These are phyloP conservation scores for Anabacerthia variegaticeps DNA, from an alignment of 2,797 vertebrate genomes.

Conservation along the genomic window DNA sequence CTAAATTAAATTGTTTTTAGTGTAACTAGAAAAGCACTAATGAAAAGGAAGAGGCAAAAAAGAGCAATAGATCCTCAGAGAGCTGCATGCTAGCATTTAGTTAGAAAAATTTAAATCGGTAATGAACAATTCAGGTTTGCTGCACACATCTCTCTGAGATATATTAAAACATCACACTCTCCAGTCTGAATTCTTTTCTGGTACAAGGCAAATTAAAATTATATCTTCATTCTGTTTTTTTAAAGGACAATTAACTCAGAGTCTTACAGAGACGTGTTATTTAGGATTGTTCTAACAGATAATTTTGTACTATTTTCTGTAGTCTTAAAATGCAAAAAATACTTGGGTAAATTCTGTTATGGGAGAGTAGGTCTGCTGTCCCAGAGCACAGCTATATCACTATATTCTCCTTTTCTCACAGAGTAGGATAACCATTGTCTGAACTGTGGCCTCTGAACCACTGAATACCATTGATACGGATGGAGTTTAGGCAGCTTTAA, in stretches of 20 bases:
- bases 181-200: neutral
- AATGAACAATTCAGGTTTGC: conserved; percentile 30
- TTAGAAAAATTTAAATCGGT: conserved; percentile 40
- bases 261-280: neutral
- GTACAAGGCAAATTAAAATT: neutral
- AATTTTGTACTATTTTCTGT: neutral
- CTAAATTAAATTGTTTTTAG: neutral
- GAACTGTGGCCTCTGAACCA: conserved; percentile 10
- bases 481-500: neutral
- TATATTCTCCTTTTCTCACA: neutral
- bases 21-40: neutral
- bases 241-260: neutral
- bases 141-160: neutral
- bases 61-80: conserved; percentile 22
- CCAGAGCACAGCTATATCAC: neutral
- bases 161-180: neutral
- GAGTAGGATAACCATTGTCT: neutral
- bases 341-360: neutral
- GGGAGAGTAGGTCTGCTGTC: neutral
- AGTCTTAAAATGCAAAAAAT: neutral
- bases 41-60: conserved; percentile 22
- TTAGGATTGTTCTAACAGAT: neutral
- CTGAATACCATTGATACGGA: neutral
- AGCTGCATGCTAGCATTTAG: neutral
- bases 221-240: neutral